These are phyloP conservation scores for Hemaris fuciformis DNA, from an alignment of 2,888 invertebrate species.

Conservation along the genomic window DNA sequence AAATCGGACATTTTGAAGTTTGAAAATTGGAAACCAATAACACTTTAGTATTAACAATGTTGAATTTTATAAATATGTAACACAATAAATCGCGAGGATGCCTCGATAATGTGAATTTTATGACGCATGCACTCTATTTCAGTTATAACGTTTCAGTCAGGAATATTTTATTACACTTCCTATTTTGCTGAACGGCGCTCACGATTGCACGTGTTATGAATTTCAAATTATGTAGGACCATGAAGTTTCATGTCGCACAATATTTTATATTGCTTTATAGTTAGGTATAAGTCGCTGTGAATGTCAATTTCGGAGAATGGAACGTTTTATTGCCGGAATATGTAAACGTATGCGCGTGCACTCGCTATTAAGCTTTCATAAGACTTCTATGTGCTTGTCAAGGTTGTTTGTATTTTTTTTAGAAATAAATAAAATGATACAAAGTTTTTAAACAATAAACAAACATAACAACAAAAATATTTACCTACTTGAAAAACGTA, in stretches of 20 bases:
- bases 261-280: constrained; percentile 48
- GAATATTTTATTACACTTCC: constrained; percentile 69
- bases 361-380: neutral
- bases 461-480: too few species aligned
- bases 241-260: constrained; percentile 43
- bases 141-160: constrained; percentile 64
- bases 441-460: too few species aligned
- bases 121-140: constrained; percentile 61
- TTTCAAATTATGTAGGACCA: constrained; percentile 56
- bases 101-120: constrained; percentile 45
- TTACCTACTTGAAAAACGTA: too few species aligned
- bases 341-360: neutral
- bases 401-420: too few species aligned
- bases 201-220: constrained; percentile 67
- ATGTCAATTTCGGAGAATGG: constrained; percentile 32
- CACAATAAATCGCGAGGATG: constrained; percentile 28
- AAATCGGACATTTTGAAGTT: neutral
- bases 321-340: neutral
- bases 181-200: constrained; percentile 66
- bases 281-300: constrained; percentile 36
- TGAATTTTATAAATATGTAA: constrained; percentile 34
- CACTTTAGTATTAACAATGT: constrained; percentile 25
- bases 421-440: too few species aligned
- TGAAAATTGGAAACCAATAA: constrained; percentile 10
- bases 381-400: neutral